Evolutionary conservation across 2,888 invertebrate genomes (phyloP).

Genomic region (Synergus itoensis): DNA sequence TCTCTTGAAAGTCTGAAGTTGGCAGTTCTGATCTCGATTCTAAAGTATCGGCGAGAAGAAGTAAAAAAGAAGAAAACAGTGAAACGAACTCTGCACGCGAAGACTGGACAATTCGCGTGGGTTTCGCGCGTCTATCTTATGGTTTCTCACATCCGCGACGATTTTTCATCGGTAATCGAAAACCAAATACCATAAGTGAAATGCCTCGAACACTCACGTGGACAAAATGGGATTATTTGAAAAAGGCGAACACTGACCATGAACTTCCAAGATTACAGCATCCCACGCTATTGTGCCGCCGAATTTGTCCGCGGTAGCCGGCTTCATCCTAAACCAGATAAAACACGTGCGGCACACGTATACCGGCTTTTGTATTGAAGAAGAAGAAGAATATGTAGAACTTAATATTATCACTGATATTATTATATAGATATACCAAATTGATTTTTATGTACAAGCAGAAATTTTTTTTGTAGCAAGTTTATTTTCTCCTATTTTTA

Average conservation of each 20-base stretch:
- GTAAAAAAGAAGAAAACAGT: neutral
- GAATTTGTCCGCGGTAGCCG: slow-evolving; percentile 3
- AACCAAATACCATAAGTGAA: neutral
- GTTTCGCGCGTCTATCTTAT: slow-evolving; percentile 16
- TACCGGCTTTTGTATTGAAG: neutral
- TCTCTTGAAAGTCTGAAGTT: too few relatives aligned
- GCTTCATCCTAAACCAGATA: slow-evolving; percentile 7
- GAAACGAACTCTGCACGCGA: neutral
- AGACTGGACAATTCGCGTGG: neutral
- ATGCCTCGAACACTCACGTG: neutral
- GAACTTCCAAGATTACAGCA: slow-evolving; percentile 14
- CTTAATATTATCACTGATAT: too few relatives aligned
- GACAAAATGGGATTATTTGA: slow-evolving; percentile 20
- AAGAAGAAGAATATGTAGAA: too few relatives aligned
- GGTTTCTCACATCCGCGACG: slow-evolving; percentile 14
- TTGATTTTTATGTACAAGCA: too few relatives aligned
- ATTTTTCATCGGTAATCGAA: slow-evolving; percentile 11
- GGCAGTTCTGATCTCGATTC: too few relatives aligned
- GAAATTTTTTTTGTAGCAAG: too few relatives aligned
- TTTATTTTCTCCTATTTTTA: too few relatives aligned
- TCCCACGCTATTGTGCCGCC: slow-evolving; percentile 4
- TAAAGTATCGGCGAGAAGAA: neutral
- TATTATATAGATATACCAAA: too few relatives aligned
- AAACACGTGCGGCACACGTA: neutral
- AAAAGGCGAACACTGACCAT: slow-evolving; percentile 32